Percentiles rank a stretch among this genome's conserved stretches.
Evolutionary conservation across 53 echinoderm and acorn worm species (phyloP).

Genomic region (Patiria pectinifera): DNA sequence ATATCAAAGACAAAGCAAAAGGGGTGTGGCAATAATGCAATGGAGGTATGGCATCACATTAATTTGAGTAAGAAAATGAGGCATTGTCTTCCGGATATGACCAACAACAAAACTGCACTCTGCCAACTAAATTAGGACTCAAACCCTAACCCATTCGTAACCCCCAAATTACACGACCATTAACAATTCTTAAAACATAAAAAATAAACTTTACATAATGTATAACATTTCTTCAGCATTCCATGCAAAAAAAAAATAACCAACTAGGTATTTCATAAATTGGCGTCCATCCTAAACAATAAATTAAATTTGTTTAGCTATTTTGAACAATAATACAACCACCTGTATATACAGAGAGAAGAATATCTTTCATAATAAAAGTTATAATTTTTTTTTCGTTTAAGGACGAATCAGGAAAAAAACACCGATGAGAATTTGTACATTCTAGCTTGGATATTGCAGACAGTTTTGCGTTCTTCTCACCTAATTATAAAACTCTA

Average conservation of each 20-base stretch:
- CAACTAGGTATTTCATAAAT: conserved; percentile 53
- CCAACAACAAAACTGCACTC: no score
- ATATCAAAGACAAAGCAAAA: no score
- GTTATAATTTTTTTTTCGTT: not conserved
- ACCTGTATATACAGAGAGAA: conserved; percentile 62
- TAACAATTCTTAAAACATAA: conserved; percentile 12
- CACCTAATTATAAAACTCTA: conserved; percentile 40
- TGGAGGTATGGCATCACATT: not conserved
- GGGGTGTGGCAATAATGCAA: not conserved
- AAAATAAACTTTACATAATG: conserved; percentile 26
- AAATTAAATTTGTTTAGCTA: conserved; percentile 43
- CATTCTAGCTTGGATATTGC: conserved; percentile 65
- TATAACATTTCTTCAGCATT: conserved; percentile 54
- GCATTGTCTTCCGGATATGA: no score
- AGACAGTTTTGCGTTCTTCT: conserved; percentile 3
- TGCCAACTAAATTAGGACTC: not conserved
- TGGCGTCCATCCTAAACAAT: conserved; percentile 44
- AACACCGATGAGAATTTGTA: conserved; percentile 54
- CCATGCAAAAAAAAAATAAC: conserved; percentile 24
- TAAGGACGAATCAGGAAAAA: conserved; percentile 19
- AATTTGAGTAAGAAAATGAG: not conserved
- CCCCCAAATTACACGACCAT: conserved; percentile 3
- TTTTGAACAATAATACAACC: conserved; percentile 52
- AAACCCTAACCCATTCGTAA: not conserved
- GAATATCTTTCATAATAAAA: conserved; percentile 29